phyloP scores from a whole-genome alignment of 2,113 vertebrate genomes.

The Gavialis gangeticus region DNA sequence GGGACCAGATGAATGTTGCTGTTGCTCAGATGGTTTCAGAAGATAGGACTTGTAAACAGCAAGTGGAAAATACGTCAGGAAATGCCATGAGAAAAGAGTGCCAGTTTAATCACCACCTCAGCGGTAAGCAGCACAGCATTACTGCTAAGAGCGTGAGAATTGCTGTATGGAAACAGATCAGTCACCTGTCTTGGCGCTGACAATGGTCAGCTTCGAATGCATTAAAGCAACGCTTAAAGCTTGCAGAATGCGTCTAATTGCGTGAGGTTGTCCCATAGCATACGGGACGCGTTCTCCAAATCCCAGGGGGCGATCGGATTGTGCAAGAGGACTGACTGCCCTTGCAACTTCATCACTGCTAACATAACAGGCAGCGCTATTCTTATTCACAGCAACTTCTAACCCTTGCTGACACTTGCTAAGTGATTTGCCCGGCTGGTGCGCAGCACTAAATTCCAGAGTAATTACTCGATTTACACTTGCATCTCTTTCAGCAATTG shows the following conservation, averaged over 20 bases:
- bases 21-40: background rate
- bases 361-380: background rate
- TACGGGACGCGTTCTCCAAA: background rate
- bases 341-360: background rate
- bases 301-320: background rate
- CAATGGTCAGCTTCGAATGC: background rate
- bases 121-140: background rate
- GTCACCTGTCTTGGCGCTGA: background rate
- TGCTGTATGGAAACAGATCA: background rate
- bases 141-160: background rate
- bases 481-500: background rate
- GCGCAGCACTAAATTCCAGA: background rate
- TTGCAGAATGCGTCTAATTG: background rate
- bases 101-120: background rate
- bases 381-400: background rate
- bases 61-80: background rate
- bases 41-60: background rate
- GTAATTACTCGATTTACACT: background rate
- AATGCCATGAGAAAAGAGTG: constrained; percentile 2
- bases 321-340: background rate
- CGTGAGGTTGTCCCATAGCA: rapidly evolving
- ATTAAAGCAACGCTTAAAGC: background rate
- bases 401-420: background rate
- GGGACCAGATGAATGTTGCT: background rate
- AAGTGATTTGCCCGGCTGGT: background rate